These are phyloP conservation scores for Chionodraco myersi DNA, from an alignment of 2,113 vertebrate species.

Conservation along the genomic window DNA sequence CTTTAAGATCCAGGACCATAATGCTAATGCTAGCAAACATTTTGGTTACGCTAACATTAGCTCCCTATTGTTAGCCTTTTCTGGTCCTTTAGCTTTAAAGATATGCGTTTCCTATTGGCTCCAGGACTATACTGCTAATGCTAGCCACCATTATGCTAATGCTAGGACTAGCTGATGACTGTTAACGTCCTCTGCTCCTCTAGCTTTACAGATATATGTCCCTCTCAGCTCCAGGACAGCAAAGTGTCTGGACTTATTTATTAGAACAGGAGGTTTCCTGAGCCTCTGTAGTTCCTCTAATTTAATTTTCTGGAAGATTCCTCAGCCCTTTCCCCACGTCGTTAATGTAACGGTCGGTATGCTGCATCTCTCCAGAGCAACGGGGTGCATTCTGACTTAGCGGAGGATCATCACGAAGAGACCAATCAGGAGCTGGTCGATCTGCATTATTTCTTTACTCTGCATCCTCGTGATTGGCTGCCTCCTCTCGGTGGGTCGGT, in stretches of 20 bases:
- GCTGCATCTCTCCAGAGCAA: conserved; percentile 47
- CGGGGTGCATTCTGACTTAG: conserved; percentile 20
- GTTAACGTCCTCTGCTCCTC: not conserved
- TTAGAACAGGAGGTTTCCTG: conserved; percentile 47
- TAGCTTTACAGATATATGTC: not conserved
- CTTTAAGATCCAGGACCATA: too few relatives aligned
- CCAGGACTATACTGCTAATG: not conserved
- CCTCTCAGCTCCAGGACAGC: conserved; percentile 39
- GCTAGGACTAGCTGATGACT: not conserved
- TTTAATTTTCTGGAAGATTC: conserved; percentile 56
- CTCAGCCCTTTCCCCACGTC: conserved; percentile 45
- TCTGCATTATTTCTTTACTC: not conserved
- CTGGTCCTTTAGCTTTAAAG: not conserved
- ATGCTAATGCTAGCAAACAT: too few relatives aligned
- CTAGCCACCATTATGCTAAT: not conserved
- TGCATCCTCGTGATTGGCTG: not conserved
- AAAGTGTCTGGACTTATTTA: conserved; percentile 29
- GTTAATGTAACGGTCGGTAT: conserved; percentile 46
- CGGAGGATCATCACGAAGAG: too few relatives aligned
- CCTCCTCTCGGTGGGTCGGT: not conserved
- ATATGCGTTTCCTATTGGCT: not conserved
- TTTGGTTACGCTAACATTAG: too few relatives aligned
- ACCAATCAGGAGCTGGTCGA: not conserved
- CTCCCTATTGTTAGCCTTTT: too few relatives aligned
- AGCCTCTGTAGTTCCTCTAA: conserved; percentile 49